phyloP scores from a whole-genome alignment of 1,140 invertebrate species.

The Drosophila mojavensis region DNA sequence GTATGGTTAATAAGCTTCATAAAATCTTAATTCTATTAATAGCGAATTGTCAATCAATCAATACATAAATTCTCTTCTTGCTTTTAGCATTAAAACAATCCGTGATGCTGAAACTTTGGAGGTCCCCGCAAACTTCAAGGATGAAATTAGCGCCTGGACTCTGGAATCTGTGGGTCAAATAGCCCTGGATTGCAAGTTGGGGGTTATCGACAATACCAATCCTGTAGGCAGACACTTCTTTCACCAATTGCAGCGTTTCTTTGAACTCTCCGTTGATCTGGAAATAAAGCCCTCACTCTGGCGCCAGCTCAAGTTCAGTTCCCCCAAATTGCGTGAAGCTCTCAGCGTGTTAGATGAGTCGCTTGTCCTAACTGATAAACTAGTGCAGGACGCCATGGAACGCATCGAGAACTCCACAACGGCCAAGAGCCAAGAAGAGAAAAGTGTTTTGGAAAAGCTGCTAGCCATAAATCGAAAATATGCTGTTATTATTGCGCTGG shows the following conservation, averaged over 20 bases:
- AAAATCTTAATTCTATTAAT: neutral
- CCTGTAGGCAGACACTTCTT: conserved; percentile 86
- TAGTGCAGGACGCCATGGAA: conserved; percentile 45
- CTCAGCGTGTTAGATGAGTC: conserved; percentile 70
- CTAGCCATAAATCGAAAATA: conserved; percentile 86
- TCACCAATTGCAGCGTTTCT: conserved; percentile 86
- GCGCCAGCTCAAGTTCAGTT: conserved; percentile 86
- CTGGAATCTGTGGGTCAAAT: conserved; percentile 89
- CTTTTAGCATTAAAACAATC: conserved; percentile 83
- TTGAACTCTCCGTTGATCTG: conserved; percentile 86
- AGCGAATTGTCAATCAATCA: neutral
- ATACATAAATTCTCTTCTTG: conserved; percentile 51
- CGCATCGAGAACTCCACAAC: conserved; percentile 60
- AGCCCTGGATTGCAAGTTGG: conserved; percentile 88
- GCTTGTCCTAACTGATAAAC: conserved; percentile 3
- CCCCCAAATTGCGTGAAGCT: conserved; percentile 85
- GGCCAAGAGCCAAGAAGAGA: conserved; percentile 53
- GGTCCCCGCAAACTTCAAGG: conserved; percentile 86
- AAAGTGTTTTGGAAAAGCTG: conserved; percentile 86
- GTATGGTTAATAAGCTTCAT: neutral
- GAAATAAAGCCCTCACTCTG: conserved; percentile 87
- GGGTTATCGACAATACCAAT: conserved; percentile 84
- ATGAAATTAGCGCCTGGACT: conserved; percentile 88
- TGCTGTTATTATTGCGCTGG: conserved; percentile 87
- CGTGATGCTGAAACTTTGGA: conserved; percentile 85